These are phyloP conservation scores for Diachasma alloeum DNA, from an alignment of 1,140 invertebrate species.

Conservation along the genomic window DNA sequence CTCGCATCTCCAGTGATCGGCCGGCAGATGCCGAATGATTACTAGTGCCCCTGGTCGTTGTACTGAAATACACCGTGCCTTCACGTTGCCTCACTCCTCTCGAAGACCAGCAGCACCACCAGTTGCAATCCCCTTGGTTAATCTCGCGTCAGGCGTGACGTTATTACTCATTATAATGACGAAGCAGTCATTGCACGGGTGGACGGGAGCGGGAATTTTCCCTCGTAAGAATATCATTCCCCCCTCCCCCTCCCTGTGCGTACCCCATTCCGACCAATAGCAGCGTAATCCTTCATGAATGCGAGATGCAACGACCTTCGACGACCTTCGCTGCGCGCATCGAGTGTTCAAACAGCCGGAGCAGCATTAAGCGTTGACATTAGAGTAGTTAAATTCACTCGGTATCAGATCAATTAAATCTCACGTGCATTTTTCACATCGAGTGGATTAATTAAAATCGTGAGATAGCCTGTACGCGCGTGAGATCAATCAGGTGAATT, in stretches of 20 bases:
- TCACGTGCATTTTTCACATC: background rate
- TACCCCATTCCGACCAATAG: background rate
- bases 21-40: background rate
- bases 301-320: conserved; percentile 25
- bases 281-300: background rate
- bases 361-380: background rate
- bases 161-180: conserved; percentile 33
- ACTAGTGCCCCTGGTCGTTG: background rate
- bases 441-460: conserved; percentile 15
- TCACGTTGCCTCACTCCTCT: conserved; percentile 5
- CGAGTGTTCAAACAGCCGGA: background rate
- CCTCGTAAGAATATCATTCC: conserved; percentile 28
- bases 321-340: background rate
- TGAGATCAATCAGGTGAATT: conserved; percentile 3
- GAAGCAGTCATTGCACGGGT: conserved; percentile 23
- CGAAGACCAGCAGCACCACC: background rate
- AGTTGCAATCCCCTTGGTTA: conserved; percentile 30
- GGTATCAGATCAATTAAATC: conserved; percentile 18
- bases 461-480: background rate
- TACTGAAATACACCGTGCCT: background rate
- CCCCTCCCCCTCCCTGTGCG: background rate
- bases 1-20: no score
- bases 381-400: background rate
- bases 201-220: conserved; percentile 27
- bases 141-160: conserved; percentile 33